Evolutionary conservation across 2,797 vertebrate genomes (phyloP), one percentile per base, ranked within the genome.

Genomic region (Limosa lapponica): DNA sequence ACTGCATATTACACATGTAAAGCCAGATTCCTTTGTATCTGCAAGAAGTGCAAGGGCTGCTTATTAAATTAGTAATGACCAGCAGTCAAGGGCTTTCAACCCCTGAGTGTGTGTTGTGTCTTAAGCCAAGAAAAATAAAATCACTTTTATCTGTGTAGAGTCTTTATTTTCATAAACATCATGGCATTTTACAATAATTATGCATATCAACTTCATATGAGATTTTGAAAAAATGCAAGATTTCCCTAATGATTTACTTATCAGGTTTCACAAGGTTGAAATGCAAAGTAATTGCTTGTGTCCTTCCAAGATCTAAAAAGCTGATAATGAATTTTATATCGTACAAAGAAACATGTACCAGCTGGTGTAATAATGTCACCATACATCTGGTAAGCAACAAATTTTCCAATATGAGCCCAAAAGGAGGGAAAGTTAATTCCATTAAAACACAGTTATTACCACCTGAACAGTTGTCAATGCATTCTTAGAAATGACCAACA

Each of bases 31-130:
- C 92, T 98, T 98, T 98, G 94, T 98, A 95, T 98, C 85, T 95
- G 83, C 62, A 94, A 95, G 94, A 95, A 91, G 92, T 97, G 94
- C 78, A 82, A 97, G 95, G 95, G 92, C 80, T 93, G 94, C 95
- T 97, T 98, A 98, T 98, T 98, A 98, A 99, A 99, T 99, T 98
- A 98, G 97, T 98, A 97, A 98, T 98, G 98, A 98, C 97, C 98
- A 98, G 97, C 94, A 98, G 94, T 96, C 92, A 90, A 91, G 69
- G 95, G 95, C 87, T 97, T 96, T 95, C 96, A 96, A 69, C 48
- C 71, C 87, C 81, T 97, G 69, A 96, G 90, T 54, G 55, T 37
- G 57, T 65, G 37, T n/a, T 91, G 87, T 86, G 69, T 91, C 64
- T 79, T 94, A 92, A 96, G 93, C 92, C 92, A 97, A 95, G 82